Evolutionary conservation across 2,113 vertebrate species (phyloP).

Genomic region (Pitta sordida): DNA sequence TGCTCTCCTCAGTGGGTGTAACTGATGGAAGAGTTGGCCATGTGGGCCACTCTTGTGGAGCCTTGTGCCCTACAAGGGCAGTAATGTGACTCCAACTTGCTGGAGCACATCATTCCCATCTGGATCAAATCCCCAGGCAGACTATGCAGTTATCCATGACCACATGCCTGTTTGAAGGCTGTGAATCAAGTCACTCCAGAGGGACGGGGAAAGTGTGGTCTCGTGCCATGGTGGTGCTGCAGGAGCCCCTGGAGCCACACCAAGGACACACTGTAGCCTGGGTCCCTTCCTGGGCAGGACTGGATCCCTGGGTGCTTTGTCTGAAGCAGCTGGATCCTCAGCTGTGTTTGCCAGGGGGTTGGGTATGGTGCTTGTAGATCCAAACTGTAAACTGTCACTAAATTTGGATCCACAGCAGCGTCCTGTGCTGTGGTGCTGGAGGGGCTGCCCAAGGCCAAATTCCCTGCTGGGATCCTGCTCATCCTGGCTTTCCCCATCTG

Average conservation of each 20-base stretch:
- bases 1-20: background rate
- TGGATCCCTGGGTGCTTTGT: background rate
- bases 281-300: background rate
- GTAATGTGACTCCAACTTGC: background rate
- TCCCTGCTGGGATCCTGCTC: background rate
- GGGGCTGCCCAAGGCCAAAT: background rate
- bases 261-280: background rate
- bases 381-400: background rate
- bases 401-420: background rate
- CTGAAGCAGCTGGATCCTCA: background rate
- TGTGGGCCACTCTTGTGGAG: too few relatives aligned
- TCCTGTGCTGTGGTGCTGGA: rapidly evolving
- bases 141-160: rapidly evolving
- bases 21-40: background rate
- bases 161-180: background rate
- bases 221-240: background rate
- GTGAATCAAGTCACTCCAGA: background rate
- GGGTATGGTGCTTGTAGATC: background rate
- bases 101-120: background rate
- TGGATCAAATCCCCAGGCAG: background rate
- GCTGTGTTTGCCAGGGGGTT: background rate
- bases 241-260: background rate
- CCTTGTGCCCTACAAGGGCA: too few relatives aligned
- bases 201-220: too few relatives aligned
- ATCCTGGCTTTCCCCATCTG: background rate